These are phyloP conservation scores for Pocillopora grandis DNA, from an alignment of 92 coral and sea anemone genomes.

Conservation along the genomic window DNA sequence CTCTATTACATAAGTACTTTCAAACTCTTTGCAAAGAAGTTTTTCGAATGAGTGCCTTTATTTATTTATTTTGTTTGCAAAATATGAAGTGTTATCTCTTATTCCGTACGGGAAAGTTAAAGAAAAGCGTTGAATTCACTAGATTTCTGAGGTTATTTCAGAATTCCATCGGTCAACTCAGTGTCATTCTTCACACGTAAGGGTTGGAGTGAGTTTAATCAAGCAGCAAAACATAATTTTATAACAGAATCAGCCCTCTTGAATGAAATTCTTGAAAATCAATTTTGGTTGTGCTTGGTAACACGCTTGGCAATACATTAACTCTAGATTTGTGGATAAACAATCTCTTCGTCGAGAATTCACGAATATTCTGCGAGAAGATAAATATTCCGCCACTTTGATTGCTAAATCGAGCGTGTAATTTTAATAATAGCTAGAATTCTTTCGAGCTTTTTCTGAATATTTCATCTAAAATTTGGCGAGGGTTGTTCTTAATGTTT, in stretches of 20 bases:
- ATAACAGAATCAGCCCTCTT: background rate
- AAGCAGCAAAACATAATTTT: background rate
- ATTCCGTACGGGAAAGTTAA: too few relatives aligned
- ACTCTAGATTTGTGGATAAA: too few relatives aligned
- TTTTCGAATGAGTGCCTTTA: too few relatives aligned
- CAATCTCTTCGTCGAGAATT: background rate
- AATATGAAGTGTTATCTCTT: too few relatives aligned
- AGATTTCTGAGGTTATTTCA: background rate
- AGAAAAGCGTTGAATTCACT: background rate
- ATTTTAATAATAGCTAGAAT: background rate
- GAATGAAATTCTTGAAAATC: background rate
- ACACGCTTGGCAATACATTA: background rate
- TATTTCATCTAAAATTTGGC: background rate
- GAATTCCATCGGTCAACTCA: slow-evolving; percentile 18
- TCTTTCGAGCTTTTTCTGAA: background rate
- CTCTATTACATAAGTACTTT: too few relatives aligned
- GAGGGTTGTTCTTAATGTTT: background rate
- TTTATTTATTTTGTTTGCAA: too few relatives aligned
- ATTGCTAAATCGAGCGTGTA: slow-evolving; percentile 3
- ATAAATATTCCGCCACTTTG: background rate
- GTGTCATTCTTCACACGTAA: slow-evolving; percentile 11
- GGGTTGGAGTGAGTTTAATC: background rate
- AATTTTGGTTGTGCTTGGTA: too few relatives aligned
- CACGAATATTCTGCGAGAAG: slow-evolving; percentile 5
- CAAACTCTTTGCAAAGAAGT: too few relatives aligned